Percentiles rank a stretch among this genome's conserved stretches.
phyloP scores from a whole-genome alignment of 2,113 vertebrate species.

The Chelonoidis abingdonii region DNA sequence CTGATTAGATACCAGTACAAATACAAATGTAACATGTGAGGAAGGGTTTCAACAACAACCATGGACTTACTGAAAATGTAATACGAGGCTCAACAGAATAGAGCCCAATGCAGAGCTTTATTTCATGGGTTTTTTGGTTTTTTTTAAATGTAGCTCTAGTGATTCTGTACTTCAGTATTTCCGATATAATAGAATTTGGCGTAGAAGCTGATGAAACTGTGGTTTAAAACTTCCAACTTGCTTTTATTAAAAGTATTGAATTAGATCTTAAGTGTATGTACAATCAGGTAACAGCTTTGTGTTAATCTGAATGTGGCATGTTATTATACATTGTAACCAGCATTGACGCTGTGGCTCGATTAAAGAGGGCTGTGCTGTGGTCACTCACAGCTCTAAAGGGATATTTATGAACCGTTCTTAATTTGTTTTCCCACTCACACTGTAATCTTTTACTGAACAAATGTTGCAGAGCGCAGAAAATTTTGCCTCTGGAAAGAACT shows the following conservation, averaged over 20 bases:
- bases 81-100: not conserved
- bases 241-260: not conserved
- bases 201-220: not conserved
- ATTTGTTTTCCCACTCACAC: not conserved
- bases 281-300: not conserved
- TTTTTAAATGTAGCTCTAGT: not conserved
- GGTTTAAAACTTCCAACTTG: not conserved
- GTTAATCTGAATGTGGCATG: not conserved
- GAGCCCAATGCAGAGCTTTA: not conserved
- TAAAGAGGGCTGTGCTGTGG: not conserved
- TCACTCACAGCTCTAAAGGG: not conserved
- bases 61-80: not conserved
- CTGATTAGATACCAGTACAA: constrained; percentile 46
- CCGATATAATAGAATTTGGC: not conserved
- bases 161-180: not conserved
- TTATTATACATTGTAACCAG: not conserved
- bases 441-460: rapidly evolving
- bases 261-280: not conserved
- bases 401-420: not conserved
- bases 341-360: not conserved
- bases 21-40: not conserved
- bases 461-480: not conserved
- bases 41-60: not conserved
- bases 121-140: not conserved
- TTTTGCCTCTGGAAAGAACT: not conserved